These are phyloP conservation scores for Pseudois nayaur DNA, from an alignment of 2,113 vertebrate species.

Conservation along the genomic window DNA sequence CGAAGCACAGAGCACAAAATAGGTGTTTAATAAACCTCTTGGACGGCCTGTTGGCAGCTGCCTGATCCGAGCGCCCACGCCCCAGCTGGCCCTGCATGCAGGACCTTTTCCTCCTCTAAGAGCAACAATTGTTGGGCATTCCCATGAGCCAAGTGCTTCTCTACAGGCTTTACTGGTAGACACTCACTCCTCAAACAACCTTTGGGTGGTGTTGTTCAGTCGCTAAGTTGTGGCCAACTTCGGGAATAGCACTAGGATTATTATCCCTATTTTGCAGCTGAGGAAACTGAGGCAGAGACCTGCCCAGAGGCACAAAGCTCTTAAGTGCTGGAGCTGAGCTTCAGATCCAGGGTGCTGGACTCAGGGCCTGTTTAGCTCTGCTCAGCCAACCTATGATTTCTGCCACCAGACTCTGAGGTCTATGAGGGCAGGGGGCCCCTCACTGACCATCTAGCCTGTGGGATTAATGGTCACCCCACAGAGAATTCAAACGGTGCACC, in stretches of 20 bases:
- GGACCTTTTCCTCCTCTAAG: neutral
- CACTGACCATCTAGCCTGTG: neutral
- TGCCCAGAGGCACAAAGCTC: neutral
- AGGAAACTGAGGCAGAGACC: neutral
- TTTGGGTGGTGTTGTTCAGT: neutral
- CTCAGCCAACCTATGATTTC: neutral
- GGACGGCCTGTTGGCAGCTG: neutral
- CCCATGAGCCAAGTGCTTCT: neutral
- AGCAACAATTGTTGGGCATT: neutral
- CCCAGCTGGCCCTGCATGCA: neutral
- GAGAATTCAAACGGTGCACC: neutral
- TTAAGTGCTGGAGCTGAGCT: neutral
- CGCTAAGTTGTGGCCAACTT: neutral
- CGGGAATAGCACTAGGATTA: too few relatives aligned
- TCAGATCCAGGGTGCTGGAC: neutral
- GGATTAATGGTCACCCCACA: too few relatives aligned
- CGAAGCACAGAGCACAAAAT: neutral
- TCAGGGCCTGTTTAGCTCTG: neutral
- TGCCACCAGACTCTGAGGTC: neutral
- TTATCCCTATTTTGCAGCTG: neutral
- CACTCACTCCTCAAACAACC: too few relatives aligned
- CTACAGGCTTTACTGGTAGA: accelerated
- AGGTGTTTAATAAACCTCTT: neutral
- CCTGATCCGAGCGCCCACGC: neutral
- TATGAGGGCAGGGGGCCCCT: neutral